Percentiles rank a stretch among this genome's conserved stretches.
These are phyloP conservation scores for Gambelia wislizenii DNA, from an alignment of 2,797 vertebrate genomes.

Conservation along the genomic window DNA sequence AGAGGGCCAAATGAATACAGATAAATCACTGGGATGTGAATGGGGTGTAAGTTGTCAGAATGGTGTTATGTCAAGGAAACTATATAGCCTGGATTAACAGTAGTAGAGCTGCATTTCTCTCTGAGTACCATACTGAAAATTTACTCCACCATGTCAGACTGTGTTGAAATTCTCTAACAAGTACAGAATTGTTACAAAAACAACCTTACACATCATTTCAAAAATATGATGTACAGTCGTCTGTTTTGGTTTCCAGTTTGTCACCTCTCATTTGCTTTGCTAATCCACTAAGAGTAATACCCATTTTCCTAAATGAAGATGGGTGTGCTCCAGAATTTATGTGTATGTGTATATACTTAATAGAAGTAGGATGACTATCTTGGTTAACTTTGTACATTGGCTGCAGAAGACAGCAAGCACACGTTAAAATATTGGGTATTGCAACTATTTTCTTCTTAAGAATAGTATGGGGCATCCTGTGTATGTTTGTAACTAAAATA, in stretches of 20 bases:
- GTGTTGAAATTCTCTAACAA: neutral
- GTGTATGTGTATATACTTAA: neutral
- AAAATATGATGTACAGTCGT: slow-evolving; percentile 63
- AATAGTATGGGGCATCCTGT: slow-evolving; percentile 31
- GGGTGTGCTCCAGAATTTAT: slow-evolving; percentile 13
- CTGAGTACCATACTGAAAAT: slow-evolving; percentile 23
- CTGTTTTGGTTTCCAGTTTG: slow-evolving; percentile 42
- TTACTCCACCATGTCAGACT: slow-evolving; percentile 22
- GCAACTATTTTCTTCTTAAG: slow-evolving; percentile 3
- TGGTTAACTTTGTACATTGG: neutral
- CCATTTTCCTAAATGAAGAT: slow-evolving; percentile 43
- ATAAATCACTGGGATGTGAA: neutral
- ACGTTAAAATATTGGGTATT: slow-evolving; percentile 24
- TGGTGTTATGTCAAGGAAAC: slow-evolving; percentile 19
- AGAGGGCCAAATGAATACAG: slow-evolving; percentile 47
- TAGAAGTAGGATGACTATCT: fast-evolving
- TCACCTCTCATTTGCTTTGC: slow-evolving; percentile 49
- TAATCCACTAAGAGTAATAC: slow-evolving; percentile 56
- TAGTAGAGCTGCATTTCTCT: slow-evolving; percentile 33
- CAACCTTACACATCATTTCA: slow-evolving; percentile 44
- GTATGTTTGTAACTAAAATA: neutral
- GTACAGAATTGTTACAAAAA: slow-evolving; percentile 42
- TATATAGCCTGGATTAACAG: slow-evolving; percentile 24
- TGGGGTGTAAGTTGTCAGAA: slow-evolving; percentile 35
- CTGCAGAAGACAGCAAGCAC: neutral